Evolutionary conservation across 2,888 invertebrate species (phyloP).

Genomic region (Callyntrura sp.): DNA sequence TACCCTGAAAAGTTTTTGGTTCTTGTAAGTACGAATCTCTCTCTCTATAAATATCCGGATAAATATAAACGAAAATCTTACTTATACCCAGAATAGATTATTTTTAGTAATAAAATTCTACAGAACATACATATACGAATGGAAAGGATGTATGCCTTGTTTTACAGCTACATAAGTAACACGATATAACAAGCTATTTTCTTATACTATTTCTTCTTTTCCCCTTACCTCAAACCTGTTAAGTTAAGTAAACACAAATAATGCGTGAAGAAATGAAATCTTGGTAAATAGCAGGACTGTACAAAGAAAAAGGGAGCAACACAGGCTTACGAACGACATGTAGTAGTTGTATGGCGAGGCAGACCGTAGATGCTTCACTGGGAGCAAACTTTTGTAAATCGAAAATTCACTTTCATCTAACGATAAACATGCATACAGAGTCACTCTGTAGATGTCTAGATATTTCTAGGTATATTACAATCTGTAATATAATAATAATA

Average conservation of each 20-base stretch:
- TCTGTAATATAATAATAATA: neutral
- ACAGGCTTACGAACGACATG: neutral
- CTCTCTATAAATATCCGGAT: neutral
- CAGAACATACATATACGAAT: neutral
- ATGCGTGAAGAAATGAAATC: conserved; percentile 33
- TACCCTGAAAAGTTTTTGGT: conserved; percentile 3
- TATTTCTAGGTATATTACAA: neutral
- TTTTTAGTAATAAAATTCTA: neutral
- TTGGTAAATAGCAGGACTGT: conserved; percentile 1
- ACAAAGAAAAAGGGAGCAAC: conserved; percentile 11
- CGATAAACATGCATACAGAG: too few species aligned
- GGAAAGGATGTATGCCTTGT: neutral
- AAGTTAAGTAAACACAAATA: conserved; percentile 46
- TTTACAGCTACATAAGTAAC: neutral
- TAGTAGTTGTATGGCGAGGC: neutral
- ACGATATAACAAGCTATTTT: neutral
- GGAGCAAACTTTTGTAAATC: conserved; percentile 39
- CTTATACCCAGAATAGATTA: neutral
- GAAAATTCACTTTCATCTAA: conserved; percentile 21
- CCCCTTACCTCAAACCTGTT: conserved; percentile 6
- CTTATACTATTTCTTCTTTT: neutral
- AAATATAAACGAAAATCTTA: neutral
- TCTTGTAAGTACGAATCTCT: neutral
- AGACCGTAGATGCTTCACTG: neutral
- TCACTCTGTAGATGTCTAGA: neutral